Evolutionary conservation across 2,888 invertebrate species (phyloP), one percentile per base, ranked within the genome.

Genomic region (Melanargia galathea): DNA sequence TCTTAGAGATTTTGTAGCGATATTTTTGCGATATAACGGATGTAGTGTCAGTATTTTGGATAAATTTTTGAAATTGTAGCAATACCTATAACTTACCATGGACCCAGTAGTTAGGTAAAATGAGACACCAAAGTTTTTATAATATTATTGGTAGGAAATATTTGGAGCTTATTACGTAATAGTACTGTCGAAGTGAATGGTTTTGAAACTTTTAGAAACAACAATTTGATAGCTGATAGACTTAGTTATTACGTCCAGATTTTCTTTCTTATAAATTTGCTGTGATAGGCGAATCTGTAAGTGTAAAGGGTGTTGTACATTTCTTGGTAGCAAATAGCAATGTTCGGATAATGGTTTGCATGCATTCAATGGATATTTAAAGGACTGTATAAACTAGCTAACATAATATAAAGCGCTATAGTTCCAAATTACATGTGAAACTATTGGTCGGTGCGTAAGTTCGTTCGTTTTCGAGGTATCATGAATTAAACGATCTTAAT

Each of bases 1-100:
- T 78, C 75, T 81, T 84, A 83, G 80, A 84, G 70, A 80, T 84
- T 86, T 84, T 76, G 81, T 87, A 87, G 85, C 82, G 70, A 81
- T 90, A 88, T 89, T 87, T 88, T 87, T 86, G 83, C 77, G 78
- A 86, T 72, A 67, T 79, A 79, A 48, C 46, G 48, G 80, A 78
- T 81, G 85, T 87, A 86, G 84, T 76, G 74, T 80, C 87, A 80
- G 84, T 90, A 90, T 90, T 90, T 90, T 90, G 83, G 87, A 90
- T 76, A 82, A 73, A 80, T 74, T 85, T 89, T 83, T 75, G 65
- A 73, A 82, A 79, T 72, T 66, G 73, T 86, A 88, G 86, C 74
- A 72, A 75, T 84, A 83, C 64, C 77, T 77, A 73, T 72, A 72
- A 73, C 72, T 72, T 76, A 79, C 77, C 71, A 75, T 78, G 84